Conservation (phyloP, 2,113 vertebrate genomes). For the Saguinus imperator region DNA sequence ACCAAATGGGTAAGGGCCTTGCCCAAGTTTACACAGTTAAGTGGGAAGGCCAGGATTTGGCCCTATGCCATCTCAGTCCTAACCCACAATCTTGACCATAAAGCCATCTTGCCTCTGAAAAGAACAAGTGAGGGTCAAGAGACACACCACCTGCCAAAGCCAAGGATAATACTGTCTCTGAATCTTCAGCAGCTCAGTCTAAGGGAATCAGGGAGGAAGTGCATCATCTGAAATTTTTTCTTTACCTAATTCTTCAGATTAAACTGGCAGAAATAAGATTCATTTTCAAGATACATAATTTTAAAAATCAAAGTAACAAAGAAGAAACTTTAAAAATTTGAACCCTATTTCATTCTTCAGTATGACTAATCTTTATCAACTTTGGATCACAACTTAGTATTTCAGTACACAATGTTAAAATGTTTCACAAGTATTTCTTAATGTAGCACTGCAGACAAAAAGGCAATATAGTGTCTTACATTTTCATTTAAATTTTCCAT, state of each 20-base stretch:
- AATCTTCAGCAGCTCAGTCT: background rate
- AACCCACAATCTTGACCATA: background rate
- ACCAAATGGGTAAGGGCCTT: background rate
- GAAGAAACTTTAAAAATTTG: background rate
- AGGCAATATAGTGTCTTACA: background rate
- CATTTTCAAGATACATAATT: conserved; percentile 1
- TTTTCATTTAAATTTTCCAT: background rate
- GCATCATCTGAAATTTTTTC: background rate
- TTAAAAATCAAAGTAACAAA: background rate
- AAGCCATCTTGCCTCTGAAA: background rate
- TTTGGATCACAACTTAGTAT: background rate
- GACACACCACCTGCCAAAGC: accelerated
- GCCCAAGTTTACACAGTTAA: background rate
- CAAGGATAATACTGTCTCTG: accelerated
- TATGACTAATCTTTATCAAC: background rate
- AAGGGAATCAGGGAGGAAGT: background rate
- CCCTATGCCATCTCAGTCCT: background rate
- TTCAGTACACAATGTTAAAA: background rate
- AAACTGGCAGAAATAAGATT: background rate
- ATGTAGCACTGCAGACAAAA: background rate
- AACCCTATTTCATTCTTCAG: background rate
- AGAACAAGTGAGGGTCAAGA: background rate
- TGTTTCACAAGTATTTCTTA: background rate
- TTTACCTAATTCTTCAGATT: background rate
- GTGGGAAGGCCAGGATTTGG: background rate